Base-by-base conservation (phyloP, 2,797 vertebrate genomes). In the Kryptolebias ocellatus region DNA sequence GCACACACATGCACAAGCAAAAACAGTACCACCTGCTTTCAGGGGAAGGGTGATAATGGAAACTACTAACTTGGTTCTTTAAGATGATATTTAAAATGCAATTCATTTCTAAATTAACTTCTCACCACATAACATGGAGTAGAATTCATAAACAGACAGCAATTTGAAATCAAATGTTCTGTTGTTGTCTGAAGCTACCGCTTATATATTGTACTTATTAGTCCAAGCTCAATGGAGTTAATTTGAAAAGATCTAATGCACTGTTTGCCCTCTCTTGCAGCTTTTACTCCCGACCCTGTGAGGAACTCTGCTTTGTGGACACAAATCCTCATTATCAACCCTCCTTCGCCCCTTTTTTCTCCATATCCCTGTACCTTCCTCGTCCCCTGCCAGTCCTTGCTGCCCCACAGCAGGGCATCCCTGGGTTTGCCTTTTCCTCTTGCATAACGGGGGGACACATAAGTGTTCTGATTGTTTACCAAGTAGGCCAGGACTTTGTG, bases 221-320 rank as follows among this genome's bases (percentile, higher is more conserved):
- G 28, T 53, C 4, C 37, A 28, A 56, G 45, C 39, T 55, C 17
- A 56, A 42, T 60, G 59, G 60, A 39, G 78, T 72, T 63, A 61
- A 69, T 44, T 64, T 31, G 64, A 44, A 47, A 31, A 42, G 55
- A 72, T 80, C 78, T 90, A 79, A 86, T 70, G 60, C 56, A 49
- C 27, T 60, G 56, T 18, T 53, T 83, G 42, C 44, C 81, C 60
- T 87, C 50, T 84, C 66, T 90, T 89, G 44, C 88, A 92, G 91
- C 79, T 80, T 55, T 61, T 59, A 59, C 70, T 60, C 29, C 52
- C 9, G 58, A 52, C 53, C 78, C 67, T 76, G 75, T 89, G 80
- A 88, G 83, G 81, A 89, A 71, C 67, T 72, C 73, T 80, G 69
- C 81, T 60, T 73, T 42, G 74, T 85, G 85, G 86, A 92, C 67